These are phyloP conservation scores for Solea senegalensis DNA, from an alignment of 2,113 vertebrate species.

Conservation along the genomic window DNA sequence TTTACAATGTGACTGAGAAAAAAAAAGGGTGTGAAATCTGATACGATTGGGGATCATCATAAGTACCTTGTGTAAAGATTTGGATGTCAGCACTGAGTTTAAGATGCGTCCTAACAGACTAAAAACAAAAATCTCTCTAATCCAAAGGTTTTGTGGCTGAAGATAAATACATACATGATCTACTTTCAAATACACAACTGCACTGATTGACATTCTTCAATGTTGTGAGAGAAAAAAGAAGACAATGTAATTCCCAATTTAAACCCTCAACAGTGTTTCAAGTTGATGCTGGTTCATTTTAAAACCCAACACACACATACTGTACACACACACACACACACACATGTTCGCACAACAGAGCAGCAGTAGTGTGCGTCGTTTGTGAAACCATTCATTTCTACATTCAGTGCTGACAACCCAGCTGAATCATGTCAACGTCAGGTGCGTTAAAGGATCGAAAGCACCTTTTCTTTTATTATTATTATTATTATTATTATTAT, in stretches of 20 bases:
- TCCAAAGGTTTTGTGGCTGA: constrained; percentile 48
- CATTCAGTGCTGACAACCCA: constrained; percentile 69
- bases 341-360: constrained; percentile 31
- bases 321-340: constrained; percentile 4
- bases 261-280: constrained; percentile 27
- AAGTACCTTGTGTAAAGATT: constrained; percentile 46
- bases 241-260: constrained; percentile 2
- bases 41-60: constrained; percentile 24
- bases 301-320: constrained; percentile 12
- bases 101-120: constrained; percentile 14
- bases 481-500: neutral
- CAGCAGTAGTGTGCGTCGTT: constrained; percentile 38
- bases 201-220: constrained; percentile 34
- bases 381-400: constrained; percentile 61
- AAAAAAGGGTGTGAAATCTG: constrained; percentile 34
- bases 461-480: constrained; percentile 48
- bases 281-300: constrained; percentile 63
- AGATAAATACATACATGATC: constrained; percentile 48
- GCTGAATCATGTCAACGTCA: constrained; percentile 26
- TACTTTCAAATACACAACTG: constrained; percentile 53
- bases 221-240: constrained; percentile 10
- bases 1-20: constrained; percentile 65
- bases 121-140: constrained; percentile 20
- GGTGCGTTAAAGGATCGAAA: constrained; percentile 37
- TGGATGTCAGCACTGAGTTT: constrained; percentile 46